Conservation (phyloP, 1,140 invertebrate species). For the Drosophila micromelanica region DNA sequence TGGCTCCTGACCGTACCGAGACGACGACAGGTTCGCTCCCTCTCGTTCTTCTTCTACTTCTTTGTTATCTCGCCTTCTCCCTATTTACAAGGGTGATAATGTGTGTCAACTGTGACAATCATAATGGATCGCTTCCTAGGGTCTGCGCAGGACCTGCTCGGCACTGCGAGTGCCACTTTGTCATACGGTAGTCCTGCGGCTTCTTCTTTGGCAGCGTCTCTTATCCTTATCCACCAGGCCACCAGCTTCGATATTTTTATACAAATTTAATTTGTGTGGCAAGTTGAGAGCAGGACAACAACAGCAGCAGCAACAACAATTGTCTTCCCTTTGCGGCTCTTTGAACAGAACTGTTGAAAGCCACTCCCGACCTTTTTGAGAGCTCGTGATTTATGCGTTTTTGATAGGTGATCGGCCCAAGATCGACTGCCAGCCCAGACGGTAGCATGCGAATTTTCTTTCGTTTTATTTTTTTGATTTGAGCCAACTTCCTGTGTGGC, state of each 20-base stretch:
- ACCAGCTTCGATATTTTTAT: slow-evolving; percentile 80
- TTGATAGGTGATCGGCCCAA: slow-evolving; percentile 61
- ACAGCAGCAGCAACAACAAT: not conserved
- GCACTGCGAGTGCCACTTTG: slow-evolving; percentile 47
- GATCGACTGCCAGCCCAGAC: not conserved
- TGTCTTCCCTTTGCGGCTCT: slow-evolving; percentile 47
- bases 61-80: not conserved
- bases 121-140: slow-evolving; percentile 67
- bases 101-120: slow-evolving; percentile 80
- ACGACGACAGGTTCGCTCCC: slow-evolving; percentile 61
- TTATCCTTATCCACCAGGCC: slow-evolving; percentile 40
- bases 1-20: slow-evolving; percentile 7
- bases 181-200: slow-evolving; percentile 75
- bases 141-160: slow-evolving; percentile 22
- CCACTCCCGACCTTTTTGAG: slow-evolving; percentile 37
- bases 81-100: slow-evolving; percentile 66
- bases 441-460: slow-evolving; percentile 57
- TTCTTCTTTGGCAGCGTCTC: slow-evolving; percentile 25
- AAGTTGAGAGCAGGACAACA: slow-evolving; percentile 35
- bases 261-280: slow-evolving; percentile 78
- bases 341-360: slow-evolving; percentile 77
- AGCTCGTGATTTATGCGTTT: slow-evolving; percentile 79
- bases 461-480: slow-evolving; percentile 1
- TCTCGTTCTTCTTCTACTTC: not conserved
- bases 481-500: slow-evolving; percentile 68